Base-by-base conservation (phyloP, 2,797 vertebrate genomes). In the Tarsius wallacei region DNA sequence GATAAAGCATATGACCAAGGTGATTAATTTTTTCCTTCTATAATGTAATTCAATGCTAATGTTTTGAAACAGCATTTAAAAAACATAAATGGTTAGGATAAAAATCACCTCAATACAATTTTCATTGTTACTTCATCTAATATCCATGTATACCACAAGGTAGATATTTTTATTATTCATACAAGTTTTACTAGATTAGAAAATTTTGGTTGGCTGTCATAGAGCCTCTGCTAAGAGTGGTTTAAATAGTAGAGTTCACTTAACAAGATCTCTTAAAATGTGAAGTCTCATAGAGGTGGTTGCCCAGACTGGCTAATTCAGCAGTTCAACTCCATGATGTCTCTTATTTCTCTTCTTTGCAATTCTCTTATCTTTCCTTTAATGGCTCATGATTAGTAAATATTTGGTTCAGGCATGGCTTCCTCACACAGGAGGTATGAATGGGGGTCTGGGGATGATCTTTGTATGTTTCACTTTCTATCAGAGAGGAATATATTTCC, bases 131-230 rank as follows among this genome's bases (percentile, higher is more conserved):
- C 70, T 88, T 88, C 47, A 92, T 63, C 21, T 51, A 59, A 71
- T 59, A 66, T 70, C 47, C 28, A 66, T 80, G 70, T 71, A 51
- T 53, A 87, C 36, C 57, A 11, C 16, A 61, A 51, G 47, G 47
- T n/a, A 81, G 21, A 59, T 80, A 51, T 93, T 81, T 87, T 87
- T 71, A 87, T 61, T 87, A 93, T 15, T 13, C 42, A 13, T 89
- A 13, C 1, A 33, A 26, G 51, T 71, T 93, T 87, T 61, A 53
- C 42, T 71, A 42, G 31, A 51, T 81, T 87, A 47, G 12, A 70
- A 71, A 81, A 28, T 42, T 59, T 78, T 42, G 63, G 26, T 42
- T 42, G 24, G 31, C 76, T 28, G 13, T 66, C 28, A 53, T 74
- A 63, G 55, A 92, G 64, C 53, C 26, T 76, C 47, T 5, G 17